Percentiles rank a stretch among this genome's conserved stretches.
Conservation (phyloP, 1,140 invertebrate genomes). For the Epicauta chinensis region DNA sequence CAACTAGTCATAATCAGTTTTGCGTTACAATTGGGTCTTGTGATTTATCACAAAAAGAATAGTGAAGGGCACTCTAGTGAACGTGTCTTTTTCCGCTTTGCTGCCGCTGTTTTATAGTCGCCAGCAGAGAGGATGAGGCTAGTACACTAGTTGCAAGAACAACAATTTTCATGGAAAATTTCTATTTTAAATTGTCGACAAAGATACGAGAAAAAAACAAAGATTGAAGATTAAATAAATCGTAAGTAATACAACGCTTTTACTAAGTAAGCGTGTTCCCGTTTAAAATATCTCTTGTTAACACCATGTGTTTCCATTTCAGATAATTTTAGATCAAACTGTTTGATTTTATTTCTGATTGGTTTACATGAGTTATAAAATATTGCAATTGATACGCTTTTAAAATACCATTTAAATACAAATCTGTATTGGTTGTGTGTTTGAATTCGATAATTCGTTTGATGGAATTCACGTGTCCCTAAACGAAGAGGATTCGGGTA, state of each 20-base stretch:
- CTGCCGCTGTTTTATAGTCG: constrained; percentile 37
- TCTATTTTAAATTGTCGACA: no score
- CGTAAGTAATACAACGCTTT: background rate
- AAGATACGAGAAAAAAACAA: no score
- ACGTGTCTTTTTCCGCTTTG: constrained; percentile 42
- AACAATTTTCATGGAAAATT: no score
- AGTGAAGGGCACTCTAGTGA: constrained; percentile 16
- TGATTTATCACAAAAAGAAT: no score
- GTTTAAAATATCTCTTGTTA: background rate
- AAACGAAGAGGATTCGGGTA: no score
- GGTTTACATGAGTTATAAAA: constrained; percentile 14
- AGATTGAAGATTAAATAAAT: no score
- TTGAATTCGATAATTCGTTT: no score
- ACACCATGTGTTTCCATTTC: constrained; percentile 14
- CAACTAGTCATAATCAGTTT: no score
- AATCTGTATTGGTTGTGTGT: no score
- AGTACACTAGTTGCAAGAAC: constrained; percentile 19
- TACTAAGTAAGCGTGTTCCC: constrained; percentile 3
- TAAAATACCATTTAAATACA: no score
- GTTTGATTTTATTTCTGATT: constrained; percentile 13
- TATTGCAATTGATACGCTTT: constrained; percentile 1
- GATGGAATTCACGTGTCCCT: no score
- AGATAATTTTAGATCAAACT: constrained; percentile 10
- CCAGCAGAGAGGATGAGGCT: constrained; percentile 38
- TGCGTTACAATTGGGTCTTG: no score